A percentile compares a stretch with the other conserved stretches of the same genome.
Evolutionary conservation across 2,888 invertebrate genomes (phyloP).

Genomic region (Oxyteleia sp.): DNA sequence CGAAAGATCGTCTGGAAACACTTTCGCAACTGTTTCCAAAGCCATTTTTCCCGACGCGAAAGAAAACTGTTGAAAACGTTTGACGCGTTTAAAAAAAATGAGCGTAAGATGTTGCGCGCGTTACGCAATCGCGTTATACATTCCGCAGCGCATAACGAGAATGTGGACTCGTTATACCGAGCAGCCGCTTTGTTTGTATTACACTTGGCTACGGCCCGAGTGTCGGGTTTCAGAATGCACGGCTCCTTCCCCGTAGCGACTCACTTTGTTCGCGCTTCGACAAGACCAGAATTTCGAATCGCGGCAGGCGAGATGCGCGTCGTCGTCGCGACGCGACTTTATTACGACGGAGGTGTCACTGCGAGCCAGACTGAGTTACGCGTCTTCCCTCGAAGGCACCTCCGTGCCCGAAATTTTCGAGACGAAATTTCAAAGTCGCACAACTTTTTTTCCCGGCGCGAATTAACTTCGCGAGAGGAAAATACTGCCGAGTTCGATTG

Average conservation of each 20-base stretch:
- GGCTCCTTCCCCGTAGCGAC: conserved; percentile 41
- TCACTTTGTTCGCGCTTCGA: conserved; percentile 75
- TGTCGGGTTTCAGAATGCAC: conserved; percentile 55
- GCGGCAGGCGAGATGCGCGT: conserved; percentile 29
- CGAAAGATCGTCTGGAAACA: too few relatives aligned
- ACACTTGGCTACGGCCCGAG: conserved; percentile 56
- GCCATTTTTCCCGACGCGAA: too few relatives aligned
- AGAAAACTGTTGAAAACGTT: too few relatives aligned
- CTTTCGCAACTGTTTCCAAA: too few relatives aligned
- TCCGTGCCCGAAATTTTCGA: too few relatives aligned
- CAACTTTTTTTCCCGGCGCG: too few relatives aligned
- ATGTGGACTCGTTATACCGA: conserved; percentile 54
- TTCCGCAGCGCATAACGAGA: conserved; percentile 47
- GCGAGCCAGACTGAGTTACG: conserved; percentile 43
- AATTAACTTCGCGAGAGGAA: too few relatives aligned
- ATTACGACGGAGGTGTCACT: conserved; percentile 52
- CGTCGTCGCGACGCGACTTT: conserved; percentile 54
- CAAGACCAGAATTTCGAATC: conserved; percentile 82
- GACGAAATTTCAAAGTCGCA: too few relatives aligned
- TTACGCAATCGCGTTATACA: conserved; percentile 51
- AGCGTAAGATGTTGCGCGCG: background rate
- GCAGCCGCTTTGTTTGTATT: conserved; percentile 42
- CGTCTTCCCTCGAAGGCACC: conserved; percentile 26
- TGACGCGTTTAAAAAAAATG: too few relatives aligned
- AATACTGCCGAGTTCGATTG: too few relatives aligned